Evolutionary conservation across 2,113 vertebrate genomes (phyloP).

Genomic region (Cyprinodon brontotheroides): DNA sequence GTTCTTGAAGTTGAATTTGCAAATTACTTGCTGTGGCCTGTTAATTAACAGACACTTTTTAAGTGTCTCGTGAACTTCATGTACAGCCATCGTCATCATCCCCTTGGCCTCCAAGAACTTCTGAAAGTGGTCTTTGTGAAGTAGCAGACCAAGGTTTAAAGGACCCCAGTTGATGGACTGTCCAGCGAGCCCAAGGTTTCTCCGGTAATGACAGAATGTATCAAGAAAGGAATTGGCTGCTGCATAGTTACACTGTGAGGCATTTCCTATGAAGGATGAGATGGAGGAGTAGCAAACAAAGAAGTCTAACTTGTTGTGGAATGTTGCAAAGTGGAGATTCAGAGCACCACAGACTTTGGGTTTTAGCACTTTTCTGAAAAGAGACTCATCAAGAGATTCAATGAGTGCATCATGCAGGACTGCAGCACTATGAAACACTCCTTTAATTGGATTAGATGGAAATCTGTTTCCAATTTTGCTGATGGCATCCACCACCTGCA

Average conservation of each 20-base stretch:
- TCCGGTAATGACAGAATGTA: conserved; percentile 84
- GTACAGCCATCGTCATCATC: conserved; percentile 78
- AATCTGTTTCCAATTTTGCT: conserved; percentile 71
- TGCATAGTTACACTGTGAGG: conserved; percentile 85
- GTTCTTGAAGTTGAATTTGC: conserved; percentile 81
- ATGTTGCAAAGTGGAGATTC: conserved; percentile 84
- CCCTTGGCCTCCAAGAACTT: conserved; percentile 81
- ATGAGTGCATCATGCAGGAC: conserved; percentile 81
- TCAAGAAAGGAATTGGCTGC: conserved; percentile 90
- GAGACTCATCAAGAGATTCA: conserved; percentile 76
- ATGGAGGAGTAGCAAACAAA: conserved; percentile 90
- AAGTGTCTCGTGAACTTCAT: conserved; percentile 81
- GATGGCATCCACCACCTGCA: conserved; percentile 78
- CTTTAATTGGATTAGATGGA: conserved; percentile 77
- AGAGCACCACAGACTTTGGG: conserved; percentile 86
- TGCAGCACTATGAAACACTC: conserved; percentile 87
- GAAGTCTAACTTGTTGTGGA: conserved; percentile 81
- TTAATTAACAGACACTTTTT: conserved; percentile 77
- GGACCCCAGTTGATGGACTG: conserved; percentile 90
- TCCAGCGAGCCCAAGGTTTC: conserved; percentile 82
- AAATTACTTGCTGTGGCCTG: conserved; percentile 81
- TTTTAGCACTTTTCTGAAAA: conserved; percentile 82
- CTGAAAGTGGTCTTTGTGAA: conserved; percentile 80
- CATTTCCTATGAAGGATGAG: conserved; percentile 86
- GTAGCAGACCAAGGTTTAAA: conserved; percentile 83